Base-by-base conservation (phyloP, 2,113 vertebrate species). In the Taxidea taxus region DNA sequence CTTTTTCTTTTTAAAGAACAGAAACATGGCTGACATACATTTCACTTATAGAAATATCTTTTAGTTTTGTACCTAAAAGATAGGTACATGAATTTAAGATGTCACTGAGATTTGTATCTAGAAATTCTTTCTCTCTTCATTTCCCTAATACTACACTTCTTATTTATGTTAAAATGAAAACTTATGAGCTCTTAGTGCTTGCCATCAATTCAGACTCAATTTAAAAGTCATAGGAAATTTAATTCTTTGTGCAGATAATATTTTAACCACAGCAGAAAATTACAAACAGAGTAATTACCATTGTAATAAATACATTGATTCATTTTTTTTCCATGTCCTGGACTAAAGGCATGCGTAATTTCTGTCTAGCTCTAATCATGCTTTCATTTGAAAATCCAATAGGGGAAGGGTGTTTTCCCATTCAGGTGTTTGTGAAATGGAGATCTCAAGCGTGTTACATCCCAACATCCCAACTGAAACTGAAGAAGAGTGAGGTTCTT, bases 221-320 rank as follows among this genome's bases (percentile, higher is more conserved):
- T 90, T 68, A 64, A 97, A 92, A 95, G 14, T 49, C 31, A 93
- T 75, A 44, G 96, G 56, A 90, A 78, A 74, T 83, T 87, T 86
- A 95, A 81, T 88, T 82, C 3, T 95, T 74, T 94, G 44, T 74
- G 6, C 21, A 92, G 34, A 58, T 82, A 77, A 20, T 39, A 66
- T 39, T 83, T 82, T 94, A 74, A 95, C 15, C 31, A 86, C 7
- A 81, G 25, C 12, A 91, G 37, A 95, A 44, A 91, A 82, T 25
- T 87, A 9, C 81, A 94, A 94, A 77, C 21, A 92, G 94, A 95
- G 47, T 6, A 49, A 44, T 85, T 64, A 49, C 4, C 23, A 58
- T 34, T n/a, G 6, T 58, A 85, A 89, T 44, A 84, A 58, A 82
- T 54, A 27, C 23, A 21, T 87, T 64, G 15, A 75, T 66, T 60